Evolutionary conservation across 2,888 invertebrate species (phyloP), one percentile per base, ranked within the genome.

Genomic region (Metalampra italica): DNA sequence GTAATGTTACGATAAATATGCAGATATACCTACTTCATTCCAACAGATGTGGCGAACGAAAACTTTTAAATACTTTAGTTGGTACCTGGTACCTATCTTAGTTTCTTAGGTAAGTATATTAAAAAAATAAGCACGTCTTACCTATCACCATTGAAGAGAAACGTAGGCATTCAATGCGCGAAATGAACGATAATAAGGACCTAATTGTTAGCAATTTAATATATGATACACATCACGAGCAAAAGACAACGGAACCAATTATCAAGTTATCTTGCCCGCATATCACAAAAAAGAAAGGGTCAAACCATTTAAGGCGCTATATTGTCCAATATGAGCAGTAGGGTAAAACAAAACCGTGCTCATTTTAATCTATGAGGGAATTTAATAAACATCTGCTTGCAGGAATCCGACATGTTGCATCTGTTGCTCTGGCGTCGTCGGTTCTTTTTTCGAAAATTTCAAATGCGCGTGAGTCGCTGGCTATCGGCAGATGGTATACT

Each of bases 341-440:
- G 36, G 69, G 78, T 82, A 86, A 88, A 87, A 83, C 79, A 83
- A 82, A 78, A 74, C 76, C 71, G 74, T 78, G 71, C 75, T 71
- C 71, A 64, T 72, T 75, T 78, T 83, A 83, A 85, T 83, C 85
- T 84, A 86, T 84, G 79, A 78, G 83, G 81, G 82, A 79, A 76
- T 80, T 85, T 84, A 81, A 78, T 80, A 79, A 85, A 84, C 89
- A 89, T 82, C 87, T 89, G 89, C 87, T 81, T 79, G 71, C 67
- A 75, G 78, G 85, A 86, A 85, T 88, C 86, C 85, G 73, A 77
- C 79, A 82, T 82, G 85, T 82, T 82, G 82, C 89, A 89, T 89
- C 88, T 89, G 89, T 86, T 85, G 66, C 71, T 65, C 65, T 66
- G 71, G 72, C 69, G 71, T 70, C 68, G 72, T 70, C 68, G 72